Evolutionary conservation across 2,797 vertebrate genomes (phyloP).

Genomic region (Hypotaenidia okinawae): DNA sequence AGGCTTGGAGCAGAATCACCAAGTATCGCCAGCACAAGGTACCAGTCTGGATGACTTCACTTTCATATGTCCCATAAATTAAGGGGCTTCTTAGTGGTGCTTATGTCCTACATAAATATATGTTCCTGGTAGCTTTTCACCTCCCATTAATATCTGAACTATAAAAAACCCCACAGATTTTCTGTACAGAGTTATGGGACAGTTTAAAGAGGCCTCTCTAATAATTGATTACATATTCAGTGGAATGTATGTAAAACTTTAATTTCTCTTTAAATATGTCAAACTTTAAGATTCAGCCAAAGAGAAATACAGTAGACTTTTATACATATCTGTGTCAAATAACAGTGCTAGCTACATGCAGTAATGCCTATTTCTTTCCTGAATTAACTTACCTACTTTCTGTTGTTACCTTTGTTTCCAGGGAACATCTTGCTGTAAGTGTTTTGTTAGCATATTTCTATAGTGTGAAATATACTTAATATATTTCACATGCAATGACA

Average conservation of each 20-base stretch:
- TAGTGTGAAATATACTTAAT: neutral
- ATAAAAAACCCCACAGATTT: neutral
- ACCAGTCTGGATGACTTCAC: slow-evolving; percentile 74
- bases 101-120: neutral
- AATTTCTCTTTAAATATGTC: neutral
- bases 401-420: neutral
- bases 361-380: neutral
- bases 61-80: slow-evolving; percentile 47
- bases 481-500: neutral
- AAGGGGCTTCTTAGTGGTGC: slow-evolving; percentile 3
- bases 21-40: slow-evolving; percentile 96
- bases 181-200: slow-evolving; percentile 18
- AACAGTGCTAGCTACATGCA: neutral
- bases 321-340: neutral
- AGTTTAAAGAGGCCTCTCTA: slow-evolving; percentile 15
- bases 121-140: slow-evolving; percentile 19
- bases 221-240: slow-evolving; percentile 2
- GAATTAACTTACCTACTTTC: neutral
- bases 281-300: neutral
- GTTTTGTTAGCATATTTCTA: neutral
- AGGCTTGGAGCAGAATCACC: slow-evolving; percentile 96
- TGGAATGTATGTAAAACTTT: slow-evolving; percentile 4
- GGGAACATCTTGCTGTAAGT: neutral
- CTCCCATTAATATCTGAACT: neutral
- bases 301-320: neutral